A percentile compares a stretch with the other conserved stretches of the same genome.
These are phyloP conservation scores for Ploceus nigricollis DNA, from an alignment of 2,113 vertebrate species.

Conservation along the genomic window DNA sequence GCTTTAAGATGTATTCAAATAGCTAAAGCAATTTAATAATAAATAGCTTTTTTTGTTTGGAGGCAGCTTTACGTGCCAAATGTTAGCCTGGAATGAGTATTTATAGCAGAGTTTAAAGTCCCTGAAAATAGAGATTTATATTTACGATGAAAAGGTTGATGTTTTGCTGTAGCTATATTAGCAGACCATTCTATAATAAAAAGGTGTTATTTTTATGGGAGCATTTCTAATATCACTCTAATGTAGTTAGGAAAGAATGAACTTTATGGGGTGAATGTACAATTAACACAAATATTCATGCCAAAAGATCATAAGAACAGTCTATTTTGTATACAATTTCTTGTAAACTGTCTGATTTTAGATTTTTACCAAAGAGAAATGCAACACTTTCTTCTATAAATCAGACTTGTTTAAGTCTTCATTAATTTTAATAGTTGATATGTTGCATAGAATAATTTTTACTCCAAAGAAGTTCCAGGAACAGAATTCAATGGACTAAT, in stretches of 20 bases:
- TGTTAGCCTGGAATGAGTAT: neutral
- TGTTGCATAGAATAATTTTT: neutral
- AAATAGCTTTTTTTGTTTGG: neutral
- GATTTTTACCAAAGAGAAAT: neutral
- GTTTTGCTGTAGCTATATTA: neutral
- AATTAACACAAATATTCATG: neutral
- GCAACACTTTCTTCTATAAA: neutral
- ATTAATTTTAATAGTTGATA: neutral
- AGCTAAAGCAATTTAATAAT: neutral
- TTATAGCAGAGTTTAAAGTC: constrained; percentile 1
- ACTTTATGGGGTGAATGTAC: constrained; percentile 7
- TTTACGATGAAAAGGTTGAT: constrained; percentile 15
- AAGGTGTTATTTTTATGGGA: constrained; percentile 28
- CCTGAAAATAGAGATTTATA: neutral
- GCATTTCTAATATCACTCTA: neutral
- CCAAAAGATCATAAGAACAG: neutral
- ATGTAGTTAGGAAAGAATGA: constrained; percentile 35
- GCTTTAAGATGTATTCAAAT: neutral
- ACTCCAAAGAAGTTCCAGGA: neutral
- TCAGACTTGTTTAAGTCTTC: neutral
- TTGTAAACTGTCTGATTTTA: neutral
- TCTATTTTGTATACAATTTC: neutral
- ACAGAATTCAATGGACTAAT: neutral
- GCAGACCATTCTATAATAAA: constrained; percentile 1
- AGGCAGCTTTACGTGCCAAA: neutral